Base-by-base conservation (phyloP, 2,888 invertebrate species). In the Trissolcus brochymenae region DNA sequence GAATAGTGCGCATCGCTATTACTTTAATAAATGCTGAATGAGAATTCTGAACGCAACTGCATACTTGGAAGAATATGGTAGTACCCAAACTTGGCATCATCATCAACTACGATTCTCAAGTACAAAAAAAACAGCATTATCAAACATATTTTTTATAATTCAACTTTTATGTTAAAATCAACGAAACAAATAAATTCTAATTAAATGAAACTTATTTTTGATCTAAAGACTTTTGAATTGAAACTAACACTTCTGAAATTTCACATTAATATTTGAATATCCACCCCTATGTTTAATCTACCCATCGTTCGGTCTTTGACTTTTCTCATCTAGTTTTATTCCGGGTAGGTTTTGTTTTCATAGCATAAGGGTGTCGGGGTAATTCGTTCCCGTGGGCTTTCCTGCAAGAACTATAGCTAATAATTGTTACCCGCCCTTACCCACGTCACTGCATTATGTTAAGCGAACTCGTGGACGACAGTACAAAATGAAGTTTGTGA, bases 361-460 rank as follows among this genome's bases (percentile, higher is more conserved):
- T 74, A 65, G 72, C 72, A 79, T 68, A 70, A 72, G 71, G 74
- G 76, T 60, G 66, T 74, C 78, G 80, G 72, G 80, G 82, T 86
- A 85, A 86, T 86, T 84, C 83, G 81, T 81, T 82, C 85, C 85
- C 76, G 74, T 82, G 83, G 86, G 82, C 80, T 85, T 84, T 82
- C 81, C 79, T 78, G 67, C 51, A 65, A 80, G 85, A 83, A 86
- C 86, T 86, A 87, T 87, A 83, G 86, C 84, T 84, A 86, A 87
- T 87, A 87, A 87, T 87, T 86, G 86, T 85, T 85, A 83, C 80
- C 82, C 79, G 81, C 79, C 81, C 78, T 79, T 79, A 76, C 80
- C 53, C 66, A 56, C 79, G 76, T 67, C 75, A 67, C 13, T 41
- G 64, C 75, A 62, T 78, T 78, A 71, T 66, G 78, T 80, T 76